Percentiles rank a stretch among this genome's conserved stretches.
phyloP scores from a whole-genome alignment of 1,140 invertebrate species.

The Macrobrachium rosenbergii region DNA sequence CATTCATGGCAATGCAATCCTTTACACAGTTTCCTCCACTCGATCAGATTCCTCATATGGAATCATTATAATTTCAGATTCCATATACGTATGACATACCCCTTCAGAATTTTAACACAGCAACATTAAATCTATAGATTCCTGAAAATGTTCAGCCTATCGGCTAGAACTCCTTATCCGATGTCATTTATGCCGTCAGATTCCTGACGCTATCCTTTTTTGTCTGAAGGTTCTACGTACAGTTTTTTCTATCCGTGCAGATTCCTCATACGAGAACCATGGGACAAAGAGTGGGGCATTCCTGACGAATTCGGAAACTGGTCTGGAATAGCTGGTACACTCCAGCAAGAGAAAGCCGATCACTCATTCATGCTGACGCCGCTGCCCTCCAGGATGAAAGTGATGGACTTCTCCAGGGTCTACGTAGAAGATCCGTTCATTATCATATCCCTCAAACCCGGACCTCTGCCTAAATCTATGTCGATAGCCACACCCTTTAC shows the following conservation, averaged over 20 bases:
- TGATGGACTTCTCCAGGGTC: conserved; percentile 1
- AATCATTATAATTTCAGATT: no score
- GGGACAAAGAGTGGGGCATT: not conserved
- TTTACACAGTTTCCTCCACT: no score
- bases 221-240: no score
- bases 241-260: not conserved
- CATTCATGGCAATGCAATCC: no score
- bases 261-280: not conserved
- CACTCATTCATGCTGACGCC: conserved; percentile 17
- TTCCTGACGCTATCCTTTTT: no score
- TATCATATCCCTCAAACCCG: conserved; percentile 25
- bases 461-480: conserved; percentile 23
- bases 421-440: conserved; percentile 26
- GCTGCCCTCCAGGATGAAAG: not conserved
- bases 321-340: conserved; percentile 13
- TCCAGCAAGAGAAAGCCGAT: conserved; percentile 12
- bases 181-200: no score
- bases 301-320: conserved; percentile 5
- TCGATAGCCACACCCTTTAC: conserved; percentile 28
- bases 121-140: no score
- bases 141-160: no score
- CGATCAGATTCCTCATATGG: no score
- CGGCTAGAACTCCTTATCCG: no score
- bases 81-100: no score
- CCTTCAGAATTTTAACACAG: no score